Conservation (phyloP, 2,797 vertebrate species). For the Muscicapa comitata region DNA sequence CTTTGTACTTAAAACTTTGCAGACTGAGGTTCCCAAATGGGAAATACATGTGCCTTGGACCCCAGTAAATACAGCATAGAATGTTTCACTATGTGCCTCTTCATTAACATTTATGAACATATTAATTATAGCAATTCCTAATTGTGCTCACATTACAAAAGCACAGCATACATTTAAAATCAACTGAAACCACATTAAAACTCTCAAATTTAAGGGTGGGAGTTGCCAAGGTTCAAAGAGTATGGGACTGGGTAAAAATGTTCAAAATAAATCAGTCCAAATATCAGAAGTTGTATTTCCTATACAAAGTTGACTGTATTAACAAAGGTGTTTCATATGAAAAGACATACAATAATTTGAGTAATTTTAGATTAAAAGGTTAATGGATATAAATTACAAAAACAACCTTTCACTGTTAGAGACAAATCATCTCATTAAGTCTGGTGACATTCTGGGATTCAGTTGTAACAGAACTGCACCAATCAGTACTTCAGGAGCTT, state of each 20-base stretch:
- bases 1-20: not conserved
- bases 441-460: not conserved
- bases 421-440: constrained; percentile 15
- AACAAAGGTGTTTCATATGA: not conserved
- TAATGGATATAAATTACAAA: not conserved
- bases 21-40: not conserved
- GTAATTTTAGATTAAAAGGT: not conserved
- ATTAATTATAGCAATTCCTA: not conserved
- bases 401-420: not conserved
- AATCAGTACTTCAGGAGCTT: not conserved
- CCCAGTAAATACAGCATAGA: rapidly evolving
- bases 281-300: not conserved
- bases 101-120: not conserved
- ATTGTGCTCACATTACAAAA: not conserved
- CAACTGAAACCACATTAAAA: not conserved
- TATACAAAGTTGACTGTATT: not conserved
- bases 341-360: not conserved
- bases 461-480: not conserved
- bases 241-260: not conserved
- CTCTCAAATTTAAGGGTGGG: not conserved
- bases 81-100: not conserved
- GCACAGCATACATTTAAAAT: not conserved
- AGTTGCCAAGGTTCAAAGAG: not conserved
- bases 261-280: not conserved
- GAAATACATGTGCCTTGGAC: not conserved